Evolutionary conservation across 2,113 vertebrate species (phyloP), one percentile per base, ranked within the genome.

Genomic region (Elaphurus davidianus): DNA sequence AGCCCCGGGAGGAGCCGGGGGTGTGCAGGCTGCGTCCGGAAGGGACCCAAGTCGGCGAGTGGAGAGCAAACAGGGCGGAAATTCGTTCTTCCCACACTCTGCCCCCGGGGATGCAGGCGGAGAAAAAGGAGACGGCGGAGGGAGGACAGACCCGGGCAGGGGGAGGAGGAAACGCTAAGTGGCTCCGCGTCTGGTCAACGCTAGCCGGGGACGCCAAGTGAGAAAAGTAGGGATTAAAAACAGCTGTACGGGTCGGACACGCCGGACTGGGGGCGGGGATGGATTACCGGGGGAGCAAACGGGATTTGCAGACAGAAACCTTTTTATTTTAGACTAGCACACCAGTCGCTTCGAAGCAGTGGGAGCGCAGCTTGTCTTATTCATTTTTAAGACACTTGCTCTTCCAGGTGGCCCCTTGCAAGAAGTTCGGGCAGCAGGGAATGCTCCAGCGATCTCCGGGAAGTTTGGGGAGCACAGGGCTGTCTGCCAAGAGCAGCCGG

Each of bases 1-100:
- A 85, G 96, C 74, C 52, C 50, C 19, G 59, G 92, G 89, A 97
- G 96, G 90, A 96, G 98, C 88, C 5, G 96, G 97, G 90, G 91
- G 96, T 94, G 97, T 91, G 88, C 97, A 76, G 95, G 93, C 97
- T 96, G 97, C 45, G 94, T 98, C 96, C 96, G 97, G 98, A 97
- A 98, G 78, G 96, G 97, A 93, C 97, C 97, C 97, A 43, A 89
- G 96, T 95, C 90, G 43, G 97, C 94, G 54, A 52, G 96, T 50
- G 97, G 97, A 96, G 57, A 98, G 95, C 97, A 97, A 98, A 97
- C 96, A 97, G 23, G 95, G 98, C 99, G 99, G 99, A 99, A 99
- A 99, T 98, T 98, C 98, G 98, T 97, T 98, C 99, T 99, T 99
- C 99, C 99, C 99, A 99, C 99, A 98, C 98, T 94, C 98, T 81